These are phyloP conservation scores for Vireo griseus DNA, from an alignment of 2,797 vertebrate genomes.

Conservation along the genomic window DNA sequence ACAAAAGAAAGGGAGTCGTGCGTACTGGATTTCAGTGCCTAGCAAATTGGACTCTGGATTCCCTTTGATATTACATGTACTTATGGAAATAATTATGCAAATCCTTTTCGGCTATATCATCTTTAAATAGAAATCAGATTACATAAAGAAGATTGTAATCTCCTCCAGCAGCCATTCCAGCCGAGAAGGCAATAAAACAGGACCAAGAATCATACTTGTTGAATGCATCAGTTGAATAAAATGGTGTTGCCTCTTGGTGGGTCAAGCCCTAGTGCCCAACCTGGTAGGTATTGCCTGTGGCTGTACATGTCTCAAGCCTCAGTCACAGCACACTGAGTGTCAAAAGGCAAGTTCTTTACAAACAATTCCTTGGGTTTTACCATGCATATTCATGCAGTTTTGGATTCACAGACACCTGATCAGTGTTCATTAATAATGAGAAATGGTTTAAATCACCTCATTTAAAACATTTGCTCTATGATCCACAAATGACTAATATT, in stretches of 20 bases:
- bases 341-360: constrained; percentile 55
- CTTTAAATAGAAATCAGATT: constrained; percentile 74
- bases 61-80: constrained; percentile 61
- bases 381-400: constrained; percentile 79
- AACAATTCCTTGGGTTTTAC: constrained; percentile 67
- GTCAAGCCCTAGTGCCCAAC: neutral
- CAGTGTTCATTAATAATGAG: constrained; percentile 78
- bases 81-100: constrained; percentile 77
- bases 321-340: constrained; percentile 7
- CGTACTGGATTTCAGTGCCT: constrained; percentile 51
- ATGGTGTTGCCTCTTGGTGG: constrained; percentile 1
- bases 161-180: constrained; percentile 56
- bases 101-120: constrained; percentile 69
- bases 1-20: constrained; percentile 27
- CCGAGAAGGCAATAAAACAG: constrained; percentile 43
- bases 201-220: constrained; percentile 63
- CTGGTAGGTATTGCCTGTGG: neutral
- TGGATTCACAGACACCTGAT: constrained; percentile 72
- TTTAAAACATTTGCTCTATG: constrained; percentile 80
- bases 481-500: constrained; percentile 80
- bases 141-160: constrained; percentile 68
- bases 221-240: constrained; percentile 51
- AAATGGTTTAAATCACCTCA: constrained; percentile 79
- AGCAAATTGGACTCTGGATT: constrained; percentile 59
- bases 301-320: neutral